Percentiles rank a stretch among this genome's conserved stretches.
Evolutionary conservation across 1,140 invertebrate species (phyloP).

Genomic region (Danaus melanippus): DNA sequence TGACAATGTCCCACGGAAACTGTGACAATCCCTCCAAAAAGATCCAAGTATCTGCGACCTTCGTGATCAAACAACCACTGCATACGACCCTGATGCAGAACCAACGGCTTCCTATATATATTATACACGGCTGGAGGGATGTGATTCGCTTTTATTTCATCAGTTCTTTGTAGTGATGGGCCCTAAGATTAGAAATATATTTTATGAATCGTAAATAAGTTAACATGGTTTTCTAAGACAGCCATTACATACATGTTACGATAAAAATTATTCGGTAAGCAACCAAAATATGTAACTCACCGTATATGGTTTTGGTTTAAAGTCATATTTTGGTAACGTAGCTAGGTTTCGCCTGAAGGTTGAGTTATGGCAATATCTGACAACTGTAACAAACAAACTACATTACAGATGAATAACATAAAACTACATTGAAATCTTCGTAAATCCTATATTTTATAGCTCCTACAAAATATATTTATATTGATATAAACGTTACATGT

Average conservation of each 20-base stretch:
- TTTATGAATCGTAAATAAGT: too few species aligned
- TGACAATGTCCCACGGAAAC: constrained; percentile 98
- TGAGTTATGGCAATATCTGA: constrained; percentile 14
- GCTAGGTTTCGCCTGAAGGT: constrained; percentile 23
- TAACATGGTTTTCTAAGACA: too few species aligned
- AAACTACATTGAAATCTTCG: neutral
- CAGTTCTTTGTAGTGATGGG: constrained; percentile 73
- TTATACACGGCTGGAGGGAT: constrained; percentile 82
- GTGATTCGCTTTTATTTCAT: constrained; percentile 73
- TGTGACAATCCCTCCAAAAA: constrained; percentile 97
- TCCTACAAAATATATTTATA: constrained; percentile 3
- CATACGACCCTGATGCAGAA: constrained; percentile 89
- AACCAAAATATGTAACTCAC: constrained; percentile 19
- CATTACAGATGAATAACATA: constrained; percentile 4
- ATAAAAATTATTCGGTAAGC: too few species aligned
- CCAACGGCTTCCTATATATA: constrained; percentile 87
- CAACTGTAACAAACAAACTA: constrained; percentile 22
- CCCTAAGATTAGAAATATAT: constrained; percentile 61
- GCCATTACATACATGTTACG: too few species aligned
- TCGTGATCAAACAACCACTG: constrained; percentile 94
- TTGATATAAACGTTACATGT: constrained; percentile 14
- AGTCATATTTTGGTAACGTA: constrained; percentile 57
- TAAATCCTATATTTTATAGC: neutral
- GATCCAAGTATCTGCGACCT: constrained; percentile 91
- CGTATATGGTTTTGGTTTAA: constrained; percentile 25